phyloP scores from a whole-genome alignment of 2,113 vertebrate species.

The Vicugna pacos region DNA sequence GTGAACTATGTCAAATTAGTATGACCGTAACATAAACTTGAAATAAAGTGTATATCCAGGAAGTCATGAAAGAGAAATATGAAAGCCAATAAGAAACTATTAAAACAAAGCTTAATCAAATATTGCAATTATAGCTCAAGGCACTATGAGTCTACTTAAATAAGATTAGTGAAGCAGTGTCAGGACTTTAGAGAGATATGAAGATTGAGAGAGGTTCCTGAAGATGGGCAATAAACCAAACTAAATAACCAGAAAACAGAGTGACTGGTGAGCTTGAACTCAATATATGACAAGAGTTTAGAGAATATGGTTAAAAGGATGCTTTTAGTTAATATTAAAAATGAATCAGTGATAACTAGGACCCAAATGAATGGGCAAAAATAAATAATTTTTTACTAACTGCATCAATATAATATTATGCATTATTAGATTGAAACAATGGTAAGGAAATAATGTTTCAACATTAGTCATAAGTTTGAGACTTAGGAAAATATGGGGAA shows the following conservation, averaged over 20 bases:
- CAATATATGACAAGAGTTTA: not conserved
- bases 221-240: conserved; percentile 27
- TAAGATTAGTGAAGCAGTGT: not conserved
- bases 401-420: not conserved
- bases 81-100: conserved; percentile 36
- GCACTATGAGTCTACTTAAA: not conserved
- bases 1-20: not conserved
- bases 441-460: not conserved
- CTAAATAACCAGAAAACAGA: not conserved
- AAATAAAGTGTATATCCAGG: not conserved
- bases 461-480: not conserved
- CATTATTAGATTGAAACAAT: not conserved
- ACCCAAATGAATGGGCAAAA: not conserved
- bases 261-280: not conserved
- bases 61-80: not conserved
- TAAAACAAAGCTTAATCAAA: conserved; percentile 51
- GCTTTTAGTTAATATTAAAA: not conserved
- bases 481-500: not conserved
- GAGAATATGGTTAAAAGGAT: not conserved
- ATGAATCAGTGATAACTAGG: not conserved
- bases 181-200: not conserved
- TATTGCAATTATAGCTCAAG: not conserved
- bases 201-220: not conserved
- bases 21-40: not conserved
- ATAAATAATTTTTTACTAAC: not conserved